A percentile compares a stretch with the other conserved stretches of the same genome.
These are phyloP conservation scores for Trichechus manatus DNA, from an alignment of 2,113 vertebrate genomes.

Conservation along the genomic window DNA sequence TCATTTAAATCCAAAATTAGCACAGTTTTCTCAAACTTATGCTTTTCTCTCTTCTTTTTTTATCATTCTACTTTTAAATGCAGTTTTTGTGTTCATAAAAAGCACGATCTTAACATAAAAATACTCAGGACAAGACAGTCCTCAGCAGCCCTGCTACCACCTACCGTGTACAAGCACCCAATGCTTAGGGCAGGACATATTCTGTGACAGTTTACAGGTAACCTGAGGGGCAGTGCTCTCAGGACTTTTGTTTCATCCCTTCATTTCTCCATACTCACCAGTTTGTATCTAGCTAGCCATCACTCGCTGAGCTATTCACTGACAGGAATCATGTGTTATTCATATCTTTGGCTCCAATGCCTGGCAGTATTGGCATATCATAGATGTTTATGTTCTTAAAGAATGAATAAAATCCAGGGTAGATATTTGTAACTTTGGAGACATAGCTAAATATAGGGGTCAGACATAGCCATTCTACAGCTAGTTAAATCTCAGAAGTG, in stretches of 20 bases:
- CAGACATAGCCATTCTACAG: not conserved
- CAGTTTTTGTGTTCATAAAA: constrained; percentile 47
- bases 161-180: not conserved
- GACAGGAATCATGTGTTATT: not conserved
- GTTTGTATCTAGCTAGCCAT: not conserved
- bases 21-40: constrained; percentile 17
- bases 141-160: not conserved
- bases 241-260: not conserved
- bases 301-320: not conserved
- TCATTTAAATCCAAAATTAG: constrained; percentile 70
- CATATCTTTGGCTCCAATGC: not conserved
- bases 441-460: not conserved
- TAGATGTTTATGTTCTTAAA: not conserved
- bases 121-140: not conserved
- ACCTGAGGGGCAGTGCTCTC: not conserved
- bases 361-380: not conserved
- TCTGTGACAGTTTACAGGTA: not conserved
- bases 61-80: constrained; percentile 61
- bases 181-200: not conserved
- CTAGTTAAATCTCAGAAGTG: not conserved
- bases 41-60: constrained; percentile 1
- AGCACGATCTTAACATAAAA: constrained; percentile 45
- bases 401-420: constrained; percentile 16
- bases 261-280: not conserved
- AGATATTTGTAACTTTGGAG: not conserved